Base-by-base conservation (phyloP, 2,888 invertebrate genomes). In the Agrotis puta region DNA sequence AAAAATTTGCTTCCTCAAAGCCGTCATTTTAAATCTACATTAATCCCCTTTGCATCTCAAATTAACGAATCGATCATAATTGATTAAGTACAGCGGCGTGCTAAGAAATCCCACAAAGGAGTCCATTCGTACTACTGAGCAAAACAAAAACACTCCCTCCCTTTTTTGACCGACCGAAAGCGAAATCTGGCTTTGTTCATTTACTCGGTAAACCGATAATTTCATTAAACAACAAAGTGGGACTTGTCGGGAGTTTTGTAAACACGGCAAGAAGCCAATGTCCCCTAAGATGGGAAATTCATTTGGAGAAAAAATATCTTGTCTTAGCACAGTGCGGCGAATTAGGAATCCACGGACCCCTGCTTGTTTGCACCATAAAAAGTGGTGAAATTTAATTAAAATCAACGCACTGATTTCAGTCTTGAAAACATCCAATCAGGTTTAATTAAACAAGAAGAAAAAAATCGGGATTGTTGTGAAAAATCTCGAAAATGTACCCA, bases 211-310 rank as follows among this genome's bases (percentile, higher is more conserved):
- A 96, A 96, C 96, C 96, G 96, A 95, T 96, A 96, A 96, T 95
- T 96, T 95, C 94, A 95, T 96, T 96, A 96, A 95, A 95, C 95
- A 95, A 95, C 95, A 95, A 95, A 95, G 95, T 95, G 94, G 94
- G 93, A 93, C 93, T 93, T 92, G 90, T 89, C 86, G 91, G 91
- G 87, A 90, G 92, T 91, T 91, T 91, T 87, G 94, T 93, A 95
- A 95, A 95, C 94, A 95, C 93, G 94, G 92, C 93, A 94, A 95
- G 95, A 95, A 96, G 95, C 94, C 95, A 94, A 92, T 95, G 95
- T 94, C 95, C 96, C 95, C 95, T 85, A 94, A 95, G 94, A 95
- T 94, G 91, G 88, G 90, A 93, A 93, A 95, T 94, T 95, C 94
- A 95, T 95, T 95, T 91, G 87, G 82, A 92, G 93, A 95, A 95